Evolutionary conservation across 2,888 invertebrate species (phyloP).

Genomic region (Heliconius cydno): DNA sequence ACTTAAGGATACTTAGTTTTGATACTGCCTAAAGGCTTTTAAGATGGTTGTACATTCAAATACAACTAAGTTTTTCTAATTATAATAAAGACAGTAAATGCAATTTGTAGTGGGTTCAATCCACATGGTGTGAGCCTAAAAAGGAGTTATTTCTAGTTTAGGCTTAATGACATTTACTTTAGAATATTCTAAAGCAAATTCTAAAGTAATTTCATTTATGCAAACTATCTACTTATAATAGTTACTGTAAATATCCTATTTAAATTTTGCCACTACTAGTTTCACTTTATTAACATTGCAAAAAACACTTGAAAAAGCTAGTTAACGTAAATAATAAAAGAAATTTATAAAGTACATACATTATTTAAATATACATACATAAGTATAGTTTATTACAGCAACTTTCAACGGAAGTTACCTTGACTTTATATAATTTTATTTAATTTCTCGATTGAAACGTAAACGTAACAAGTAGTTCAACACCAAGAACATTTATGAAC

Average conservation of each 20-base stretch:
- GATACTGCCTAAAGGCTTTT: not conserved
- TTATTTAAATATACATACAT: not conserved
- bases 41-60: not conserved
- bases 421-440: slow-evolving; percentile 17
- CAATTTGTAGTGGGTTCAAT: not conserved
- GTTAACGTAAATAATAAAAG: not conserved
- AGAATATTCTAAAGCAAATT: no score
- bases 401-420: slow-evolving; percentile 22
- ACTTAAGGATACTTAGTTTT: no score
- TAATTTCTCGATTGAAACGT: slow-evolving; percentile 9
- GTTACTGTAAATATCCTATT: not conserved
- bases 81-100: not conserved
- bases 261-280: not conserved
- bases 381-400: not conserved
- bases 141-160: no score
- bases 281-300: not conserved
- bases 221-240: not conserved
- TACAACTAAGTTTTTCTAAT: not conserved
- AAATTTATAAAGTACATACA: not conserved
- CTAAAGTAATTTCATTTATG: not conserved
- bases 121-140: not conserved
- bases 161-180: no score
- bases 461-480: slow-evolving; percentile 1
- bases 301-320: not conserved
- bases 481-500: slow-evolving; percentile 2